phyloP scores from a whole-genome alignment of 2,888 invertebrate genomes.

The Cerastis leucographa region DNA sequence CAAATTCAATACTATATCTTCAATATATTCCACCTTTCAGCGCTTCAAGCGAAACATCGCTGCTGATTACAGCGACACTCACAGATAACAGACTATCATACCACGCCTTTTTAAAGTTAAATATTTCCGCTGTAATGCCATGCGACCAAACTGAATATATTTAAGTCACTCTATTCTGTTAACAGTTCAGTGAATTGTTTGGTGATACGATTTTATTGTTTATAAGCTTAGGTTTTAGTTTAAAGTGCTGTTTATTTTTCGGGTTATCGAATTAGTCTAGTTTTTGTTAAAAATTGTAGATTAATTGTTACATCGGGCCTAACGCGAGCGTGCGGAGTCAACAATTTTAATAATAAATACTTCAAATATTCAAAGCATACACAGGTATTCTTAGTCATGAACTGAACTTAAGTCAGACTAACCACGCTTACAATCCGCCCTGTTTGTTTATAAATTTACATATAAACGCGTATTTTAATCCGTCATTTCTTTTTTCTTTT shows the following conservation, averaged over 20 bases:
- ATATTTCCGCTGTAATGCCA: slow-evolving; percentile 40
- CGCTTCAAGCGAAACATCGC: slow-evolving; percentile 33
- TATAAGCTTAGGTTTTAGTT: slow-evolving; percentile 10
- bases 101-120: slow-evolving; percentile 64
- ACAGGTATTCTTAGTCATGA: too few species aligned
- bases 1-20: slow-evolving; percentile 15
- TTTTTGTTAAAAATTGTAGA: neutral
- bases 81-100: slow-evolving; percentile 21
- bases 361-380: too few species aligned
- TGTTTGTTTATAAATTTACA: too few species aligned
- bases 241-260: neutral
- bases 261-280: neutral
- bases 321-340: neutral
- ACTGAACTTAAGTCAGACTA: too few species aligned
- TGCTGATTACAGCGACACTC: slow-evolving; percentile 39
- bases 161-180: slow-evolving; percentile 48
- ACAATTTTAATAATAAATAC: neutral
- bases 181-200: slow-evolving; percentile 6
- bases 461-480: too few species aligned
- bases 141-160: slow-evolving; percentile 32
- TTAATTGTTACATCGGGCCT: neutral
- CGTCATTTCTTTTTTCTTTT: too few species aligned
- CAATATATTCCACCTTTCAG: slow-evolving; percentile 41
- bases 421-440: too few species aligned
- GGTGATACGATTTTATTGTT: slow-evolving; percentile 1